Evolutionary conservation across 2,113 vertebrate species (phyloP).

Genomic region (Eretmochelys imbricata): DNA sequence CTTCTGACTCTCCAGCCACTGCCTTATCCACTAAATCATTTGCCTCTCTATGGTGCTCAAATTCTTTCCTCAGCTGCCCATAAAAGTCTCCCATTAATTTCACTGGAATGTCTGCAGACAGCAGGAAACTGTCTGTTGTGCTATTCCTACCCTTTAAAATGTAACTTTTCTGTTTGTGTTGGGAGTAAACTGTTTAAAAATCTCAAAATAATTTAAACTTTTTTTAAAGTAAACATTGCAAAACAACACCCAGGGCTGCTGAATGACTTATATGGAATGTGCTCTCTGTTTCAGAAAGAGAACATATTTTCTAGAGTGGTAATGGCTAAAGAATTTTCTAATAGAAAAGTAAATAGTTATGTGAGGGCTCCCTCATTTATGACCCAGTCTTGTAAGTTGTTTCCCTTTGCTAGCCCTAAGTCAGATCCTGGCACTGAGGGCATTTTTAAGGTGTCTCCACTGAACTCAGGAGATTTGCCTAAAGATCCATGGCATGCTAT

Average conservation of each 20-base stretch:
- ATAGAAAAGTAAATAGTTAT: not conserved
- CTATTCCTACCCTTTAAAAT: not conserved
- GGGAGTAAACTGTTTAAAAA: not conserved
- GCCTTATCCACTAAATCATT: not conserved
- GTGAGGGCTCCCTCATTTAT: not conserved
- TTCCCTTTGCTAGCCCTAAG: not conserved
- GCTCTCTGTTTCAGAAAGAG: not conserved
- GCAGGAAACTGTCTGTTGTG: not conserved
- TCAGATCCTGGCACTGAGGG: not conserved
- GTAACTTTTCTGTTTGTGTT: not conserved
- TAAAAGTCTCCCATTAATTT: not conserved
- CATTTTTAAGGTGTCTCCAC: not conserved
- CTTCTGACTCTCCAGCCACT: not conserved
- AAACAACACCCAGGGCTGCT: not conserved
- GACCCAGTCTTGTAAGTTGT: not conserved
- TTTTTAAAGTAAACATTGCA: not conserved
- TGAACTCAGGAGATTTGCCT: not conserved
- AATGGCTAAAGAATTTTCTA: not conserved
- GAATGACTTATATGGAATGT: not conserved
- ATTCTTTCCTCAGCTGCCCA: not conserved
- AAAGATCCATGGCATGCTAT: rapidly evolving
- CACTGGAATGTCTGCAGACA: not conserved
- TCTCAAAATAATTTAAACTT: not conserved
- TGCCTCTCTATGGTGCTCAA: not conserved
- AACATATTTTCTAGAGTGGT: not conserved